Evolutionary conservation across 2,113 vertebrate species (phyloP).

Genomic region (Pluvianellus socialis): DNA sequence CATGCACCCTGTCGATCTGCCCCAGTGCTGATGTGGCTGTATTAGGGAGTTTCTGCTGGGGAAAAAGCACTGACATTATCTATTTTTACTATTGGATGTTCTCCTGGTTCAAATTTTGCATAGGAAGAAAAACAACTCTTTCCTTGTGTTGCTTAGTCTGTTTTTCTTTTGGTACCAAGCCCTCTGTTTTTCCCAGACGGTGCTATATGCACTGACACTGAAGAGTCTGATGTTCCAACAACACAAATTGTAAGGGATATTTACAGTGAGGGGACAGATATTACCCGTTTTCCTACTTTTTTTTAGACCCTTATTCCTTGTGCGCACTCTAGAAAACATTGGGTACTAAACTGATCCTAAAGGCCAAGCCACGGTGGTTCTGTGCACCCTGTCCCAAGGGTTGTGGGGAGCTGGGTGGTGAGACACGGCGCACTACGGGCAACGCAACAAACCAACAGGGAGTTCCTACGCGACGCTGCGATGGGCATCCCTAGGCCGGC

Average conservation of each 20-base stretch:
- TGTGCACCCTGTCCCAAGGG: neutral
- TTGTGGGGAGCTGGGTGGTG: neutral
- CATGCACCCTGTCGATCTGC: no score
- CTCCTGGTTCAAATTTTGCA: neutral
- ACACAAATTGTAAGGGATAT: neutral
- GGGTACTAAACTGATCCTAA: neutral
- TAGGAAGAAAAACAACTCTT: neutral
- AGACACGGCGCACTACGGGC: neutral
- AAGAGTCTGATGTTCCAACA: neutral
- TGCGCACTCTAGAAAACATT: neutral
- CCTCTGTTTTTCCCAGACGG: fast-evolving
- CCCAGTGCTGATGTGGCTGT: neutral
- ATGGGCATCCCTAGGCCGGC: neutral
- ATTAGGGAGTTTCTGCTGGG: neutral
- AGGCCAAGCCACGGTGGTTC: neutral
- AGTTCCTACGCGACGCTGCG: no score
- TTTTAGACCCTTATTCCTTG: neutral
- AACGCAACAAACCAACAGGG: no score
- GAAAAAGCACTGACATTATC: neutral
- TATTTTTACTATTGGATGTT: neutral
- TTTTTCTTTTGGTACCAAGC: neutral
- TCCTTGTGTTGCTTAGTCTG: neutral
- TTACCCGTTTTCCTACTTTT: neutral
- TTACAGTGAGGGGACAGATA: neutral
- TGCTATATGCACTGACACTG: neutral